These are phyloP conservation scores for Pseudonaja textilis DNA, from an alignment of 2,113 vertebrate genomes.

Conservation along the genomic window DNA sequence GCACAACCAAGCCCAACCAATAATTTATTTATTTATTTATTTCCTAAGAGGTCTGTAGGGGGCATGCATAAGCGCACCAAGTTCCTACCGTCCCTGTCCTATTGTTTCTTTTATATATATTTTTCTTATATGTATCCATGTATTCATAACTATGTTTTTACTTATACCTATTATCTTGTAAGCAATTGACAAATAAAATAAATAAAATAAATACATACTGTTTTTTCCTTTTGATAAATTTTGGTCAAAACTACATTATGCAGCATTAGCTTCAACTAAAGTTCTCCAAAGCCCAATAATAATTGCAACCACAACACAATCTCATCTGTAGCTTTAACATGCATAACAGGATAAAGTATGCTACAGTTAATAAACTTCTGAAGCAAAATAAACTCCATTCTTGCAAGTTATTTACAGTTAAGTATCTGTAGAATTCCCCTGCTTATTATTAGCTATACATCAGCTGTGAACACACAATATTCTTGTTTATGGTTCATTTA, in stretches of 20 bases:
- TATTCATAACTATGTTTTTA: no score
- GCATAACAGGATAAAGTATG: not conserved
- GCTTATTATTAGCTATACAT: not conserved
- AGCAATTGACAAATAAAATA: no score
- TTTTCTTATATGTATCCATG: no score
- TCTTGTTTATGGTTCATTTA: not conserved
- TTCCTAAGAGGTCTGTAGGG: no score
- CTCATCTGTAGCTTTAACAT: not conserved
- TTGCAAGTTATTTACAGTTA: not conserved
- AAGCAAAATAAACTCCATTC: not conserved
- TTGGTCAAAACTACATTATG: not conserved
- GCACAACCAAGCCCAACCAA: no score
- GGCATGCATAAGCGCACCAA: no score
- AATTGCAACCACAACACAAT: not conserved
- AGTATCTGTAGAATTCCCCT: not conserved
- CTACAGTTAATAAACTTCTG: not conserved
- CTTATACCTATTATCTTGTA: no score
- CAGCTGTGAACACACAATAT: not conserved
- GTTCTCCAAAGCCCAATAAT: not conserved
- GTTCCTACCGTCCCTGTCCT: no score
- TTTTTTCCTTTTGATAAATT: not conserved
- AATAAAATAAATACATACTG: not conserved
- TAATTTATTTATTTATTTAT: no score
- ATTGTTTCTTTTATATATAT: no score
- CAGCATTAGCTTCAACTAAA: not conserved